Evolutionary conservation across 2,888 invertebrate species (phyloP).

Genomic region (Fragum whitleyi): DNA sequence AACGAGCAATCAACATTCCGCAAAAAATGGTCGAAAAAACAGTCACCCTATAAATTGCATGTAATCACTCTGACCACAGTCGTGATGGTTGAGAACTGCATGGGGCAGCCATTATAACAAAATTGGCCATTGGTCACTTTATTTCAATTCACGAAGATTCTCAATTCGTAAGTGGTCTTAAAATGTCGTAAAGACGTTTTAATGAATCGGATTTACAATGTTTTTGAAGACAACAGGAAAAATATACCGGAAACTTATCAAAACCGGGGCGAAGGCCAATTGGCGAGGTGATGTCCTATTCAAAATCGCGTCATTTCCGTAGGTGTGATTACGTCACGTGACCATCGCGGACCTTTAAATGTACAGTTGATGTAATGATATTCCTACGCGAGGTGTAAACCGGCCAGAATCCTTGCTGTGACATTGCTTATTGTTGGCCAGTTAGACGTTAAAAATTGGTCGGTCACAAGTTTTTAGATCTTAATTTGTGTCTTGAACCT

Average conservation of each 20-base stretch:
- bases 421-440: not conserved
- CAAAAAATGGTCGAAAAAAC: not conserved
- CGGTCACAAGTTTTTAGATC: not conserved
- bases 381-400: conserved; percentile 57
- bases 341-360: conserved; percentile 43
- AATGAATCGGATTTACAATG: not conserved
- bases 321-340: conserved; percentile 55
- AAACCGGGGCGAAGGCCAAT: conserved; percentile 25
- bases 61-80: not conserved
- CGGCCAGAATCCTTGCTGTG: conserved; percentile 6
- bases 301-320: conserved; percentile 58
- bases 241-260: conserved; percentile 48
- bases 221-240: not conserved
- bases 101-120: conserved; percentile 3
- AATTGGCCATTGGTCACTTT: conserved; percentile 10
- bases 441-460: not conserved
- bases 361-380: conserved; percentile 48
- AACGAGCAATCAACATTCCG: conserved; percentile 13
- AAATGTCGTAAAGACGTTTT: not conserved
- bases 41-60: conserved; percentile 14
- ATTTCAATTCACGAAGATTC: not conserved
- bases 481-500: not conserved
- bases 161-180: not conserved
- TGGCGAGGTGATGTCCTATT: conserved; percentile 42
- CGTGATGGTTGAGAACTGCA: not conserved